Evolutionary conservation across 2,113 vertebrate genomes (phyloP).

Genomic region (Leptosomus discolor): DNA sequence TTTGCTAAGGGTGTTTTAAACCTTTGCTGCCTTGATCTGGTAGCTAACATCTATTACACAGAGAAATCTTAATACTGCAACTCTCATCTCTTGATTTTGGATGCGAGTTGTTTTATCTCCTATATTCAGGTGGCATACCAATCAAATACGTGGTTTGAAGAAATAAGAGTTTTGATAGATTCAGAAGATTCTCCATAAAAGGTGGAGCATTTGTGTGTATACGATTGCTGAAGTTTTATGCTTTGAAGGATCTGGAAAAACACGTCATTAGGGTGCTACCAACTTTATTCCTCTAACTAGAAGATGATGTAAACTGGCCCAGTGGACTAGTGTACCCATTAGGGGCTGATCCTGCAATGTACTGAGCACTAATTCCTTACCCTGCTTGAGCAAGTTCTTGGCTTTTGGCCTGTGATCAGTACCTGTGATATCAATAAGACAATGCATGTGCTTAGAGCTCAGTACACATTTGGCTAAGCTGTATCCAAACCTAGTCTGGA

Average conservation of each 20-base stretch:
- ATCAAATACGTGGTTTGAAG: background rate
- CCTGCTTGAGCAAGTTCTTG: background rate
- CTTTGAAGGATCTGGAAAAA: background rate
- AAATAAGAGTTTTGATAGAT: background rate
- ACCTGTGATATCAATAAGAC: background rate
- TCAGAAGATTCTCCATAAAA: background rate
- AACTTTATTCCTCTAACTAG: background rate
- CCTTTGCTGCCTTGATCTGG: background rate
- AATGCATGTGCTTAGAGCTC: background rate
- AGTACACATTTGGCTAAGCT: background rate
- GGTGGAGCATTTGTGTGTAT: background rate
- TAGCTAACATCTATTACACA: background rate
- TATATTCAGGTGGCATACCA: background rate
- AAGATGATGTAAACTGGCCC: background rate
- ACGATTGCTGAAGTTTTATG: background rate
- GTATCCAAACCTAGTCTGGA: background rate
- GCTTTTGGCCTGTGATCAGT: background rate
- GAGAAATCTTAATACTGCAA: background rate
- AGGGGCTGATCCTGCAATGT: background rate
- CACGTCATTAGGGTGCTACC: background rate
- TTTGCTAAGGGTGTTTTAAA: background rate
- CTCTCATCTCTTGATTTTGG: background rate
- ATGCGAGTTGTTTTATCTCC: background rate
- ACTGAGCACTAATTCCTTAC: background rate
- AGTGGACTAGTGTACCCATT: too few species aligned